These are phyloP conservation scores for Climacteris rufus DNA, from an alignment of 2,113 vertebrate species.

Conservation along the genomic window DNA sequence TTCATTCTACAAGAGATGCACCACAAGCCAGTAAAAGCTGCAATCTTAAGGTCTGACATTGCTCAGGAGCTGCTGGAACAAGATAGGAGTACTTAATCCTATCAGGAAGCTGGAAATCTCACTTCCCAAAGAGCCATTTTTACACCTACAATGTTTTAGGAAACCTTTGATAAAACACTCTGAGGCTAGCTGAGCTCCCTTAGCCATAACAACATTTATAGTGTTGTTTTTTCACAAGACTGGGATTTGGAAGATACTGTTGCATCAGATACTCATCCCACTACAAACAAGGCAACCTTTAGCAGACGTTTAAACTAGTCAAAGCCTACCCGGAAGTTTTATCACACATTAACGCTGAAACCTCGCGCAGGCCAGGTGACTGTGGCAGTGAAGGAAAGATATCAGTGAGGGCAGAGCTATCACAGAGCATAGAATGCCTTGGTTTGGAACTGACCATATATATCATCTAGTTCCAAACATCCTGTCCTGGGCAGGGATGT, in stretches of 20 bases:
- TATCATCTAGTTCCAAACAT: neutral
- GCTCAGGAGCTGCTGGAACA: neutral
- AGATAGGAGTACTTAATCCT: neutral
- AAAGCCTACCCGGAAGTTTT: neutral
- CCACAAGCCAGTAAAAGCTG: neutral
- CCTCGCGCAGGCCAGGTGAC: neutral
- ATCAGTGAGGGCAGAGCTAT: neutral
- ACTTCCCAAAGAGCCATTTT: neutral
- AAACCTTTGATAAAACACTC: neutral
- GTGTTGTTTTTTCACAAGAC: neutral
- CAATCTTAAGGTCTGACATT: neutral
- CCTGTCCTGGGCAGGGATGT: neutral
- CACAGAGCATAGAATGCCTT: neutral
- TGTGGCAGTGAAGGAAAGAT: neutral
- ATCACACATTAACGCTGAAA: neutral
- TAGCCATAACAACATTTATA: neutral
- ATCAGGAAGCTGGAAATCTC: neutral
- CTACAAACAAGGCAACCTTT: neutral
- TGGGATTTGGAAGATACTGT: neutral
- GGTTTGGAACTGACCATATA: neutral
- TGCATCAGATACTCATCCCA: neutral
- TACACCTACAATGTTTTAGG: neutral
- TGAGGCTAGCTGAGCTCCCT: neutral
- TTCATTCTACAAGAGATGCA: neutral
- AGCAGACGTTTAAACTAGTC: neutral